Percentiles rank a stretch among this genome's conserved stretches.
These are phyloP conservation scores for Toxonevra muliebris DNA, from an alignment of 2,888 invertebrate genomes.

Conservation along the genomic window DNA sequence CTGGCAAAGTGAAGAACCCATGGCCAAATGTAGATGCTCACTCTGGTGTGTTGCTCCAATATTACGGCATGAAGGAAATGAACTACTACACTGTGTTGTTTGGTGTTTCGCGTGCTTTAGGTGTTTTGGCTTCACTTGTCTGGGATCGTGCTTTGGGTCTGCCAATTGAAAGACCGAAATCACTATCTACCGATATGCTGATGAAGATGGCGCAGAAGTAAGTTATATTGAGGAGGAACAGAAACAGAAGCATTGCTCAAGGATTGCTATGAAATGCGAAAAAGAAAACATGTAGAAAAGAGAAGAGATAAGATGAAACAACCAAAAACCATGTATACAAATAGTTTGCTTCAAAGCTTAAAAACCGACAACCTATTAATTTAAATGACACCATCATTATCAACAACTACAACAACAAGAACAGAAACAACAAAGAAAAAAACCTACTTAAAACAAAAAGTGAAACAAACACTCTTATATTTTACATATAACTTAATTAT, in stretches of 20 bases:
- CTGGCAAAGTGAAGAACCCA: constrained; percentile 90
- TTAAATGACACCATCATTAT: neutral
- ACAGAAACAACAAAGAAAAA: constrained; percentile 23
- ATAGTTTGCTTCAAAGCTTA: constrained; percentile 10
- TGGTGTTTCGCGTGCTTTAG: constrained; percentile 87
- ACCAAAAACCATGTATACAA: constrained; percentile 15
- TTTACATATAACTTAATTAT: constrained; percentile 25
- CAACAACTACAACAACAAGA: constrained; percentile 17
- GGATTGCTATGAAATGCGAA: neutral
- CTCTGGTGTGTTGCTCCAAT: constrained; percentile 83
- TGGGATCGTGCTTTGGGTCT: constrained; percentile 86
- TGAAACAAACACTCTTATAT: constrained; percentile 27
- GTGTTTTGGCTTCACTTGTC: constrained; percentile 79
- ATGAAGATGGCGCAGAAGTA: constrained; percentile 62
- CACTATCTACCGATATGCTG: constrained; percentile 75
- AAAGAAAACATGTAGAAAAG: neutral
- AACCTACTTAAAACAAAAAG: constrained; percentile 32
- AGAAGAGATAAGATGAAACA: constrained; percentile 12
- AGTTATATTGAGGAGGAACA: constrained; percentile 29
- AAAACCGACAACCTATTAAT: neutral
- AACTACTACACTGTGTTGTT: constrained; percentile 91
- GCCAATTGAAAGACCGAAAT: constrained; percentile 86
- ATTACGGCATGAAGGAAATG: constrained; percentile 89
- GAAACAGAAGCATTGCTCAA: neutral
- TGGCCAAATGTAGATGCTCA: constrained; percentile 95